These are phyloP conservation scores for Spodoptera litura DNA, from an alignment of 1,140 invertebrate genomes.

Conservation along the genomic window DNA sequence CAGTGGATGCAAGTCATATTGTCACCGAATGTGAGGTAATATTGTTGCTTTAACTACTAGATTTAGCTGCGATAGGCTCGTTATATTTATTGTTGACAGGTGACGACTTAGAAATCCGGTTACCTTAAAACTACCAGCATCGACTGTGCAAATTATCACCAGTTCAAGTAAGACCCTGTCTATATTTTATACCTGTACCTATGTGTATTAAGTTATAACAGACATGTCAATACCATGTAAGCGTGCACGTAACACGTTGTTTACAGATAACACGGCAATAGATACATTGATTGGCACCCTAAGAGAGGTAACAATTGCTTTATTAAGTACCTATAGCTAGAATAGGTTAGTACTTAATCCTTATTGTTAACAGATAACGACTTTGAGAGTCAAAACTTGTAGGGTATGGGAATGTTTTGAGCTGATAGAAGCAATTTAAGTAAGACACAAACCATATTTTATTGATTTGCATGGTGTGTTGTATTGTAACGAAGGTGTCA, in stretches of 20 bases:
- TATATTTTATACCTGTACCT: not conserved
- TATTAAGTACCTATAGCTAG: not conserved
- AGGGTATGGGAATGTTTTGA: too few relatives aligned
- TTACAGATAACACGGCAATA: not conserved
- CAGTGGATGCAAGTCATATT: too few relatives aligned
- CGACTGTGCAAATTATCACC: too few relatives aligned
- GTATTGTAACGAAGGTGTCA: too few relatives aligned
- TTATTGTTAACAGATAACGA: slow-evolving; percentile 20
- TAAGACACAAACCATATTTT: not conserved
- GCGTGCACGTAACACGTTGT: not conserved
- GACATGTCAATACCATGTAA: not conserved
- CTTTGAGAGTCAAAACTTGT: not conserved
- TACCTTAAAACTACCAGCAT: too few relatives aligned
- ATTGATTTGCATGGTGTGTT: too few relatives aligned
- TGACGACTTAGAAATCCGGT: too few relatives aligned
- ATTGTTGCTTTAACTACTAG: too few relatives aligned
- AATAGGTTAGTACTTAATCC: not conserved
- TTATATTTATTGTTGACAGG: slow-evolving; percentile 6
- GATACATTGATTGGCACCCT: not conserved
- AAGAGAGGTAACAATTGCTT: not conserved
- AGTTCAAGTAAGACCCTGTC: not conserved
- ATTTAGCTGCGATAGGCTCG: not conserved
- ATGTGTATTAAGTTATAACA: too few relatives aligned
- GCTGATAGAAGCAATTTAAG: not conserved
- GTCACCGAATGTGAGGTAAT: too few relatives aligned